Base-by-base conservation (phyloP, 2,888 invertebrate species). In the Bellardia bayeri region DNA sequence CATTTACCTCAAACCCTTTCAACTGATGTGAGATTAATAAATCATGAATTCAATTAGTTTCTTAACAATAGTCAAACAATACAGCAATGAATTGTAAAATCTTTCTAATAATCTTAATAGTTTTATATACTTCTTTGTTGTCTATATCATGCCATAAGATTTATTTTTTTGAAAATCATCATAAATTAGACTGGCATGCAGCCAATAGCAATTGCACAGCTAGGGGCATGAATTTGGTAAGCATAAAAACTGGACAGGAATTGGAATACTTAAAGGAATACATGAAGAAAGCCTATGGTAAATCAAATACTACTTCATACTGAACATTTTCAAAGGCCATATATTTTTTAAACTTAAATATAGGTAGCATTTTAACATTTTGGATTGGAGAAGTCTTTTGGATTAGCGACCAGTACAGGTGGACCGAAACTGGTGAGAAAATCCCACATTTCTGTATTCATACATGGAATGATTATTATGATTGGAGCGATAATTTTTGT, bases 221-320 rank as follows among this genome's bases (percentile, higher is more conserved):
- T 7, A 16, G 16, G 13, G 69, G 69, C 4, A 69, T 79, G 79
- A n/a, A 69, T 45, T 79, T 79, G 23, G 30, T 61, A n/a, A 79
- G 49, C n/a, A 69, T 79, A 9, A 61, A 37, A 40, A 16, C 37
- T 2, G 11, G n/a, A 6, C 16, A 68, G 16, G 79, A 79, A 69
- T 14, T 49, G 37, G 11, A 61, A 11, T 49, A 33, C n/a, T 37
- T 79, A 16, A 79, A 69, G 58, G 49, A 69, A 11, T 45, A 69
- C 61, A 69, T 79, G 1, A 49, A 40, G 30, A 5, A 49, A 6
- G 49, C 42, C 37, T 58, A 69, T 69, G 69, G 79, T 69, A 40
- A 23, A 7, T 13, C 5, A 45, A 5, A 33, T 13, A 8, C 11
- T 11, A 45, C 9, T 11, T 45, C 9, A 9, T 11, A 11, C 45